A percentile compares a stretch with the other conserved stretches of the same genome.
phyloP scores from a whole-genome alignment of 92 coral and sea anemone genomes.

The Pocillopora grandis region DNA sequence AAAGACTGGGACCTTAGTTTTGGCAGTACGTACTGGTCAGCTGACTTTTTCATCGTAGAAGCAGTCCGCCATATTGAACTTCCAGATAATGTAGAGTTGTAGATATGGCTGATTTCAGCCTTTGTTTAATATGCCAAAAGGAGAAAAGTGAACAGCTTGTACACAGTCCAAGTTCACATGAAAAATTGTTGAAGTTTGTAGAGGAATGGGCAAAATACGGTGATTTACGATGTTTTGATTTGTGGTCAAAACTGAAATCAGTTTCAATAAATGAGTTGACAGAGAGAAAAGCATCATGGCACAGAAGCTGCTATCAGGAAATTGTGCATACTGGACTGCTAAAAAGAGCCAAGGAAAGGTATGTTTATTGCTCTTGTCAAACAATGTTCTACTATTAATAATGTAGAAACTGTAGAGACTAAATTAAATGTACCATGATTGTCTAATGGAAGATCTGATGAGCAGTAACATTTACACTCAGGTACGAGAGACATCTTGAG shows the following conservation, averaged over 20 bases:
- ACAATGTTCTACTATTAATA: slow-evolving; percentile 1
- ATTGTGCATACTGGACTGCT: slow-evolving; percentile 39
- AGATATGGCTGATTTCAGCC: slow-evolving; percentile 10
- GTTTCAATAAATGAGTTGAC: slow-evolving; percentile 26
- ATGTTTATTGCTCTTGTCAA: background rate
- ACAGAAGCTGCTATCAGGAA: slow-evolving; percentile 53
- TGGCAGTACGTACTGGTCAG: slow-evolving; percentile 53
- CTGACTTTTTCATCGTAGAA: slow-evolving; percentile 38
- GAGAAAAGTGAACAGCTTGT: slow-evolving; percentile 50
- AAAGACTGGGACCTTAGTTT: slow-evolving; percentile 36
- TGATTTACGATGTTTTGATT: slow-evolving; percentile 30
- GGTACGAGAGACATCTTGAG: slow-evolving; percentile 48
- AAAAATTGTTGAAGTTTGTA: slow-evolving; percentile 38
- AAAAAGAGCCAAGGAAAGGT: slow-evolving; percentile 50
- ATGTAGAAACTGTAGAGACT: background rate
- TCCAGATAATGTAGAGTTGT: slow-evolving; percentile 35
- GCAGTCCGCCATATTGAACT: slow-evolving; percentile 64
- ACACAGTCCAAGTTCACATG: slow-evolving; percentile 46
- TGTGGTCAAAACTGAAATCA: slow-evolving; percentile 35
- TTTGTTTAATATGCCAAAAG: slow-evolving; percentile 50
- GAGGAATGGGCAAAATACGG: slow-evolving; percentile 61
- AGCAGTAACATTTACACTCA: background rate
- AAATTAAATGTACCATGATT: background rate
- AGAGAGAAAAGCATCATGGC: slow-evolving; percentile 50
- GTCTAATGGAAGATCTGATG: background rate